Percentiles rank a stretch among this genome's conserved stretches.
Conservation (phyloP, 2,888 invertebrate species). For the Arrhopalites spinosus region DNA sequence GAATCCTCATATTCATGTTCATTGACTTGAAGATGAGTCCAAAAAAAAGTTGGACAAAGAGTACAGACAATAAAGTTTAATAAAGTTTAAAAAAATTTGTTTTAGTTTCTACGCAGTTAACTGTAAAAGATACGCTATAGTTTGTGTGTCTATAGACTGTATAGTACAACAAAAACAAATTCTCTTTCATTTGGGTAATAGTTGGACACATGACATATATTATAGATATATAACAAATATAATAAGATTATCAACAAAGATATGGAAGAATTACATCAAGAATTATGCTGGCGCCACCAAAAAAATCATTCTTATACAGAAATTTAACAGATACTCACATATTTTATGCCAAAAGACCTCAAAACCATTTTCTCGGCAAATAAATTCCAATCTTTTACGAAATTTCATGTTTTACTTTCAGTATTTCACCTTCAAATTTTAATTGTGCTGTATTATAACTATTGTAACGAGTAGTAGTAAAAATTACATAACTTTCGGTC, state of each 20-base stretch:
- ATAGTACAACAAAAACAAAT: too few species aligned
- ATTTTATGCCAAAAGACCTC: too few species aligned
- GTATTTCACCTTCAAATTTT: too few species aligned
- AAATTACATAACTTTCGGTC: too few species aligned
- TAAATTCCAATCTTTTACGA: too few species aligned
- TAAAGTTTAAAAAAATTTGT: constrained; percentile 4
- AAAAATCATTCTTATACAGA: not conserved
- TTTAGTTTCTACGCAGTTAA: not conserved
- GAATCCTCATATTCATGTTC: not conserved
- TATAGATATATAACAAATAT: not conserved
- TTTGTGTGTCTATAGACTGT: not conserved
- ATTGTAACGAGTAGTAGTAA: too few species aligned
- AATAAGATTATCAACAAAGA: not conserved
- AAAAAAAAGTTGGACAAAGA: too few species aligned
- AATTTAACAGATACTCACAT: not conserved
- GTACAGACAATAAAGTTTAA: not conserved
- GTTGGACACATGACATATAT: not conserved
- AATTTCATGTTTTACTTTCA: too few species aligned
- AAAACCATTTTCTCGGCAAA: too few species aligned
- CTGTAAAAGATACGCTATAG: not conserved
- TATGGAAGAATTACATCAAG: not conserved
- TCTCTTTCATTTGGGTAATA: not conserved
- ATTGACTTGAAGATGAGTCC: constrained; percentile 20
- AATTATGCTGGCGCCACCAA: constrained; percentile 32
- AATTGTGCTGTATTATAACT: too few species aligned